phyloP scores from a whole-genome alignment of 2,888 invertebrate genomes.

The Autographa pulchrina region DNA sequence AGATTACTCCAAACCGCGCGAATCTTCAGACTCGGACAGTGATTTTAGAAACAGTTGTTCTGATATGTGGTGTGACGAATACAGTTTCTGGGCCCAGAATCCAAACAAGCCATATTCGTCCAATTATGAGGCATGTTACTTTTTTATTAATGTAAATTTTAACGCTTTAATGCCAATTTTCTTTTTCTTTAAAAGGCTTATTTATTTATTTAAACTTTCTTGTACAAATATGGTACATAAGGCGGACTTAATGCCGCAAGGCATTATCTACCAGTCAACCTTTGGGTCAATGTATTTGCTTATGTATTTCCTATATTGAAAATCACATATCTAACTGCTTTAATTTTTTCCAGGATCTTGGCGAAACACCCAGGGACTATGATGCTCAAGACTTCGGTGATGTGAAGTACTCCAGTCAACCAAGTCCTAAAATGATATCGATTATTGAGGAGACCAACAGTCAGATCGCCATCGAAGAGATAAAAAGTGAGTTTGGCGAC shows the following conservation, averaged over 20 bases:
- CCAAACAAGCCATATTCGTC: slow-evolving; percentile 66
- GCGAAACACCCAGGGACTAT: slow-evolving; percentile 63
- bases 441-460: slow-evolving; percentile 81
- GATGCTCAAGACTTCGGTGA: slow-evolving; percentile 66
- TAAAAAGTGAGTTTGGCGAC: slow-evolving; percentile 63
- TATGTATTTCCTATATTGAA: neutral
- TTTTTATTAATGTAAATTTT: neutral
- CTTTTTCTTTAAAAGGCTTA: no score
- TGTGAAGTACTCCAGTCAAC: slow-evolving; percentile 48
- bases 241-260: no score
- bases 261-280: no score
- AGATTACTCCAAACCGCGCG: slow-evolving; percentile 77
- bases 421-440: slow-evolving; percentile 62
- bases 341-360: slow-evolving; percentile 61
- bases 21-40: slow-evolving; percentile 74
- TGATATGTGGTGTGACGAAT: slow-evolving; percentile 73
- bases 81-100: slow-evolving; percentile 72
- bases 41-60: slow-evolving; percentile 69
- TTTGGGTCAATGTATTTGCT: no score
- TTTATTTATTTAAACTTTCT: no score
- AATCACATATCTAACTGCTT: neutral
- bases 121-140: slow-evolving; percentile 68
- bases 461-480: slow-evolving; percentile 77
- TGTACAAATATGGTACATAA: no score
- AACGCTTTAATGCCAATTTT: no score